Conservation (phyloP, 2,888 invertebrate genomes). For the Leucania comma region DNA sequence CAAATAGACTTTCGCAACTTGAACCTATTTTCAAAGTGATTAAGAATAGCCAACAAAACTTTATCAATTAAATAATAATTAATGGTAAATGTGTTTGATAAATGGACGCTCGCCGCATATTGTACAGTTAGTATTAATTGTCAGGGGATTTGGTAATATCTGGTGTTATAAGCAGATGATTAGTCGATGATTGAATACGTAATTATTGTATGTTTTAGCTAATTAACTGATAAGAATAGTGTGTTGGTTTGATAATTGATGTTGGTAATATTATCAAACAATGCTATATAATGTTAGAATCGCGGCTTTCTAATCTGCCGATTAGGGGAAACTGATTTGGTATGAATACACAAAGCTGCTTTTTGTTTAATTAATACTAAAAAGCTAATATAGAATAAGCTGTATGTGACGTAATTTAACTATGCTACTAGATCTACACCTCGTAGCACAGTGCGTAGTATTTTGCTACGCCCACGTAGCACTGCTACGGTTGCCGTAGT, state of each 20-base stretch:
- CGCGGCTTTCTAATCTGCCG: no score
- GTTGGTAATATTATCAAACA: slow-evolving; percentile 1
- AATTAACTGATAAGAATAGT: slow-evolving; percentile 26
- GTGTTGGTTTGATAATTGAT: slow-evolving; percentile 17
- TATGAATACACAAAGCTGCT: not conserved
- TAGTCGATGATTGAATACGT: slow-evolving; percentile 23
- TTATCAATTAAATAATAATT: slow-evolving; percentile 42
- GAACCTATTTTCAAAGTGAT: slow-evolving; percentile 36
- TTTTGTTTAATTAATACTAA: not conserved
- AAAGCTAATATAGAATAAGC: not conserved
- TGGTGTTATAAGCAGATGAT: slow-evolving; percentile 19
- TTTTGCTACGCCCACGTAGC: not conserved
- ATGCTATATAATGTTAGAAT: not conserved
- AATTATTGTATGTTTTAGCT: slow-evolving; percentile 6
- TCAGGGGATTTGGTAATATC: slow-evolving; percentile 1
- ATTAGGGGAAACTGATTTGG: not conserved
- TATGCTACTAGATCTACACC: no score
- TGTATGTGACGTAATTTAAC: not conserved
- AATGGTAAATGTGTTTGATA: slow-evolving; percentile 9
- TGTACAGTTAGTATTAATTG: slow-evolving; percentile 4
- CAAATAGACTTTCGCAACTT: slow-evolving; percentile 21
- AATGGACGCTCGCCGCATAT: slow-evolving; percentile 18
- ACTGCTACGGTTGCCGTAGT: not conserved
- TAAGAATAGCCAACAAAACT: slow-evolving; percentile 28
- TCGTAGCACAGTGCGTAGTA: not conserved